Evolutionary conservation across 2,888 invertebrate genomes (phyloP).

Genomic region (Idaea straminata): DNA sequence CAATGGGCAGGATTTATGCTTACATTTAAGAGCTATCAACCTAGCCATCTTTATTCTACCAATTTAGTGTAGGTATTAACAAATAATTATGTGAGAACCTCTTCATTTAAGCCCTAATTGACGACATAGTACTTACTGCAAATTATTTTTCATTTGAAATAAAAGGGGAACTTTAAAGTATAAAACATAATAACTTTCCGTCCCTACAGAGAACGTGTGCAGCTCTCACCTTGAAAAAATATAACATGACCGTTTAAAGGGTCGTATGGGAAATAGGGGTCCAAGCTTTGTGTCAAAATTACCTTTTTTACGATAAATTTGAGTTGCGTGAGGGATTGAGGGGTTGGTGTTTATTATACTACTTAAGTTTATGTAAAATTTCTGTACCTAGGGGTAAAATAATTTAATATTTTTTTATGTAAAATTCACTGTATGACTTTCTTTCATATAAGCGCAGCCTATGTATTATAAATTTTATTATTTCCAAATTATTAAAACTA

Average conservation of each 20-base stretch:
- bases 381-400: conserved; percentile 17
- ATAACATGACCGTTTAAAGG: conserved; percentile 37
- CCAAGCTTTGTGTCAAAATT: conserved; percentile 38
- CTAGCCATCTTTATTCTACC: no score
- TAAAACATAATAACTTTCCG: conserved; percentile 24
- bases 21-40: no score
- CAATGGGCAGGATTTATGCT: no score
- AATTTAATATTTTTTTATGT: no score
- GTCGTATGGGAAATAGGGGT: conserved; percentile 28
- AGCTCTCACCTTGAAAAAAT: conserved; percentile 31
- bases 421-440: no score
- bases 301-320: conserved; percentile 33
- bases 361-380: conserved; percentile 22
- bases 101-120: no score
- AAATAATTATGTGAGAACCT: no score
- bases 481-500: no score
- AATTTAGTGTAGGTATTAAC: no score
- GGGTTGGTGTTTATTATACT: background rate
- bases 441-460: no score
- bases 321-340: conserved; percentile 30
- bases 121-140: no score
- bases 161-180: background rate
- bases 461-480: no score
- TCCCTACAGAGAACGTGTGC: conserved; percentile 30
- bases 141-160: background rate